A percentile compares a stretch with the other conserved stretches of the same genome.
Evolutionary conservation across 2,797 vertebrate genomes (phyloP).

Genomic region (Anomalospiza imberbis): DNA sequence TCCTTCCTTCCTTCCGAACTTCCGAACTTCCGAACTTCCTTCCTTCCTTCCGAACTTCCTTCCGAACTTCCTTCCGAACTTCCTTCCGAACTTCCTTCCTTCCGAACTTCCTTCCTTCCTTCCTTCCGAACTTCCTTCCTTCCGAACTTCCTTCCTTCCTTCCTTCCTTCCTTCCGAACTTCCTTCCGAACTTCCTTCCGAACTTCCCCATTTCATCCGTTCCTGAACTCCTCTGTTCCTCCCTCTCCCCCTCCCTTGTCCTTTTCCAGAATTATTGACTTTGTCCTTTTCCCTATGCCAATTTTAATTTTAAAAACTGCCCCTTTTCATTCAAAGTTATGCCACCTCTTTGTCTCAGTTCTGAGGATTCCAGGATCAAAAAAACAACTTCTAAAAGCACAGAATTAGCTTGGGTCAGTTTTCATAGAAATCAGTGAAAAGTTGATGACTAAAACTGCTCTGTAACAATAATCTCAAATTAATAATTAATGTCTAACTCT

Average conservation of each 20-base stretch:
- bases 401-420: background rate
- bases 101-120: background rate
- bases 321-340: background rate
- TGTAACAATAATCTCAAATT: background rate
- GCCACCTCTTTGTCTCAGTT: background rate
- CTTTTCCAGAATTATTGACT: background rate
- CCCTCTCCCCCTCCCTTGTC: background rate
- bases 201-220: background rate
- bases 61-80: background rate
- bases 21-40: too few species aligned
- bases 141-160: too few species aligned
- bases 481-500: background rate
- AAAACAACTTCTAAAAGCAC: background rate
- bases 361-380: background rate
- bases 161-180: too few species aligned
- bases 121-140: background rate
- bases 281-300: too few species aligned
- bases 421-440: background rate
- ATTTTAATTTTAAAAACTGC: too few species aligned
- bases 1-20: too few species aligned
- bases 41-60: background rate
- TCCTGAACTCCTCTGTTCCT: background rate
- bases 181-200: background rate
- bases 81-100: background rate
- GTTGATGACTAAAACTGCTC: background rate